Conservation (phyloP, 2,113 vertebrate genomes). For the Furnarius figulus region DNA sequence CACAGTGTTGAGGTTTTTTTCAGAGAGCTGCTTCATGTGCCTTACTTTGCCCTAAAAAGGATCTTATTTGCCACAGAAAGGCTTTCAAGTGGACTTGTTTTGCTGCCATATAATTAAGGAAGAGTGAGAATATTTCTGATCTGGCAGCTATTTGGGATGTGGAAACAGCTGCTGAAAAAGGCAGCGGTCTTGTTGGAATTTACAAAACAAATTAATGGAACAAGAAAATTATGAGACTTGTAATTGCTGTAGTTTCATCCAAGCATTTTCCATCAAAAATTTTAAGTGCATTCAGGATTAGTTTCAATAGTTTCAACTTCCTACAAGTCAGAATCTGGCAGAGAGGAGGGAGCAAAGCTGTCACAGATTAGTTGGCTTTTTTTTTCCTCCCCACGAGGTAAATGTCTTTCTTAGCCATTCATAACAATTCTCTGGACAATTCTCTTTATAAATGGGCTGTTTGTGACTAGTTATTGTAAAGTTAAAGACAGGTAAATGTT, state of each 20-base stretch:
- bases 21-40: neutral
- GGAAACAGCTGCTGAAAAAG: neutral
- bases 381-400: neutral
- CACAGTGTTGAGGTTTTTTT: neutral
- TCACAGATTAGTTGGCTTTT: neutral
- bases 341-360: neutral
- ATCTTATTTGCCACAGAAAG: neutral
- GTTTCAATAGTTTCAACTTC: neutral
- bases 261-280: neutral
- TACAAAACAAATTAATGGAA: neutral
- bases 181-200: neutral
- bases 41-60: slow-evolving; percentile 42
- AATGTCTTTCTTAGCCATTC: neutral
- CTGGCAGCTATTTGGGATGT: neutral
- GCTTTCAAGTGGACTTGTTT: neutral
- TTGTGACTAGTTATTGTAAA: neutral
- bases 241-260: neutral
- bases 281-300: neutral
- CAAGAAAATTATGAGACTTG: neutral
- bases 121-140: slow-evolving; percentile 2
- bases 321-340: neutral
- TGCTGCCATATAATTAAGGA: neutral
- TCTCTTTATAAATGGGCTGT: neutral
- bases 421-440: neutral
- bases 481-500: neutral